A percentile compares a stretch with the other conserved stretches of the same genome.
Evolutionary conservation across 2,113 vertebrate species (phyloP).

Genomic region (Nycticorax nycticorax): DNA sequence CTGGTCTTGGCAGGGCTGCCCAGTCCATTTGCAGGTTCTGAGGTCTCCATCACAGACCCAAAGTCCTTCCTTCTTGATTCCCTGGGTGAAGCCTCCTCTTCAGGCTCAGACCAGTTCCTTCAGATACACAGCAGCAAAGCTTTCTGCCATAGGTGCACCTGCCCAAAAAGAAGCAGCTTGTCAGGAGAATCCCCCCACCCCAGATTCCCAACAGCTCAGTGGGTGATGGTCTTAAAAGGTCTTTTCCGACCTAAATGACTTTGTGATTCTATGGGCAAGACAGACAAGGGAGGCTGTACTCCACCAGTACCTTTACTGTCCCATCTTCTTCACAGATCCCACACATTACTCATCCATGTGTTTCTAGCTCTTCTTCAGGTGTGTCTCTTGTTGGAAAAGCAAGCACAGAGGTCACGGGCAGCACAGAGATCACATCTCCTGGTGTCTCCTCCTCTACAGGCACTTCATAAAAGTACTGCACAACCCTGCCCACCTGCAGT

Average conservation of each 20-base stretch:
- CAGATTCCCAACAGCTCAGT: rapidly evolving
- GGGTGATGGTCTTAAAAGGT: neutral
- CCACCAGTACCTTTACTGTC: neutral
- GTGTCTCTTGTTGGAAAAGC: neutral
- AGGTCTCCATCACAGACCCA: neutral
- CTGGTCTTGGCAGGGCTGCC: neutral
- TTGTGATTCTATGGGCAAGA: neutral
- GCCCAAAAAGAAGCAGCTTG: neutral
- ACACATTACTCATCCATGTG: rapidly evolving
- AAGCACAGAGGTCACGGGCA: neutral
- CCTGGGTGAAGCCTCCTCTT: neutral
- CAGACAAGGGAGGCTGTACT: neutral
- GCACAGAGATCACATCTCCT: neutral
- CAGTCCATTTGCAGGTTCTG: neutral
- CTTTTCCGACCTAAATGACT: neutral
- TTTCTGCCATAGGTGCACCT: neutral
- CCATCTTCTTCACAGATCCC: neutral
- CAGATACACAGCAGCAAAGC: neutral
- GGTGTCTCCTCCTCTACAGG: slow-evolving; percentile 20
- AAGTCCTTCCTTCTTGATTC: neutral
- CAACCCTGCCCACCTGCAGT: slow-evolving; percentile 41
- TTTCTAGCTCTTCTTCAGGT: neutral
- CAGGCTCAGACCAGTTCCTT: neutral
- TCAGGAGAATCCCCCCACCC: neutral
- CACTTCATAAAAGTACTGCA: slow-evolving; percentile 57